Evolutionary conservation across 2,888 invertebrate species (phyloP).

Genomic region (Eucriotettix oculatus): DNA sequence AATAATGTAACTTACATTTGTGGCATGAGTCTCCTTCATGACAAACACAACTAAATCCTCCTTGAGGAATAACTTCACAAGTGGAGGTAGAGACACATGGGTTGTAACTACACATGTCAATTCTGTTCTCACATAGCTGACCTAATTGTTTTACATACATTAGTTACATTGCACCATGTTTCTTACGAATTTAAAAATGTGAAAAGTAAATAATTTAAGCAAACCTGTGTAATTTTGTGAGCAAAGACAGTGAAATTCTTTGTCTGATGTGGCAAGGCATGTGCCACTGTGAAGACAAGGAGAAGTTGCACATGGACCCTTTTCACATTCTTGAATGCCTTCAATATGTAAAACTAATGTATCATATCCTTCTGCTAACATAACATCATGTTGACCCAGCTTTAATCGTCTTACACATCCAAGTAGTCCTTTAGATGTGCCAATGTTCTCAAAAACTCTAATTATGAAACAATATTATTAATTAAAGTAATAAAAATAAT

Average conservation of each 20-base stretch:
- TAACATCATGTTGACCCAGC: background rate
- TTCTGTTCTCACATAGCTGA: conserved; percentile 51
- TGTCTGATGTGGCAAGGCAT: background rate
- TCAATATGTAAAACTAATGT: background rate
- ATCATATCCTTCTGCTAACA: conserved; percentile 19
- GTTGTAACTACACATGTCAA: conserved; percentile 61
- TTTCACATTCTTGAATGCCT: background rate
- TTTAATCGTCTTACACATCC: background rate
- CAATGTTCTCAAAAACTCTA: conserved; percentile 13
- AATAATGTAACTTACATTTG: conserved; percentile 38
- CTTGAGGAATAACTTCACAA: conserved; percentile 50
- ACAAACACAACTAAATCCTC: conserved; percentile 62
- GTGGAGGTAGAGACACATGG: conserved; percentile 62
- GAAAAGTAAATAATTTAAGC: background rate
- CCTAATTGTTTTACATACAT: conserved; percentile 24
- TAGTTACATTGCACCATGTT: background rate
- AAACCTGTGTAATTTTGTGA: conserved; percentile 3
- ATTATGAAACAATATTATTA: conserved; percentile 11
- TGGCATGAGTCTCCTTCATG: conserved; percentile 54
- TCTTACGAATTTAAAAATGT: background rate
- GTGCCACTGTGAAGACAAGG: background rate
- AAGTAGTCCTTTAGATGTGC: background rate
- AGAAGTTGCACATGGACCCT: background rate
- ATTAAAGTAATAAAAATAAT: too few relatives aligned
- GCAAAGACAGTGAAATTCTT: background rate